Conservation (phyloP, 2,888 invertebrate species). For the Horisme vitalbata region DNA sequence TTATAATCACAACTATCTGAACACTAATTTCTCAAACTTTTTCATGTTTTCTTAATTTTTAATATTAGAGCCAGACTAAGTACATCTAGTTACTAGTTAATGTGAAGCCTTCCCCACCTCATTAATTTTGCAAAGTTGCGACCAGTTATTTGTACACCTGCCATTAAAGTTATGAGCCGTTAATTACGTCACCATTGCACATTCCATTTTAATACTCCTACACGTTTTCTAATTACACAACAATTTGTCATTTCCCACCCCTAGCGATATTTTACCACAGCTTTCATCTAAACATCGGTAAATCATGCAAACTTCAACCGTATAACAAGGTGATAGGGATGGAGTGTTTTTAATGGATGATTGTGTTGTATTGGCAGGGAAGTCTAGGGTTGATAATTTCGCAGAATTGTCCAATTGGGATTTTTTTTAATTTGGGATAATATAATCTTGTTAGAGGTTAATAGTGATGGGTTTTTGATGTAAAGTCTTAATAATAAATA, state of each 20-base stretch:
- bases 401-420: constrained; percentile 6
- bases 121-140: constrained; percentile 18
- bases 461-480: too few relatives aligned
- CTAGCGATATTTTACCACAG: constrained; percentile 15
- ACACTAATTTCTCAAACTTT: too few relatives aligned
- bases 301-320: constrained; percentile 4
- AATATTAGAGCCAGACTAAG: not conserved
- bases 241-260: constrained; percentile 37
- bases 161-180: constrained; percentile 29
- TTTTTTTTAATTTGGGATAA: constrained; percentile 1
- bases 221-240: constrained; percentile 35
- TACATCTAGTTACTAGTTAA: not conserved
- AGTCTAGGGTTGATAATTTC: constrained; percentile 8
- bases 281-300: constrained; percentile 7
- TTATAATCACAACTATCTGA: too few relatives aligned
- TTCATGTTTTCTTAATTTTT: too few relatives aligned
- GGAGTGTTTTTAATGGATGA: not conserved
- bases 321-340: constrained; percentile 2
- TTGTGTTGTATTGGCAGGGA: not conserved
- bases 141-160: constrained; percentile 27
- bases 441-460: not conserved
- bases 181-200: constrained; percentile 30
- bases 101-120: constrained; percentile 4
- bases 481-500: too few relatives aligned
- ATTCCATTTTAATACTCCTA: constrained; percentile 35